Base-by-base conservation (phyloP, 2,797 vertebrate species). In the Phataginus tetradactyla region DNA sequence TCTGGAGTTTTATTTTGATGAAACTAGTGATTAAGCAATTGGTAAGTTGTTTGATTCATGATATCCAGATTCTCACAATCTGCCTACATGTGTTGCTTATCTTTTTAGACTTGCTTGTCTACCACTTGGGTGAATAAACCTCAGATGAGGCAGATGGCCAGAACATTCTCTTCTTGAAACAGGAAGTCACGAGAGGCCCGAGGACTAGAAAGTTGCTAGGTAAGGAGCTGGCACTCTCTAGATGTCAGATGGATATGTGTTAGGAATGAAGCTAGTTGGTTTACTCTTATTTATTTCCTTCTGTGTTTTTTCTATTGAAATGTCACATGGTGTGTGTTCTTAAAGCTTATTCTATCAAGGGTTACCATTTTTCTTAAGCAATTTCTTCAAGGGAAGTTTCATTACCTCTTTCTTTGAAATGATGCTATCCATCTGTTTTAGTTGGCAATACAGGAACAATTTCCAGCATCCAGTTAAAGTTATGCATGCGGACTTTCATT, bases 371-470 rank as follows among this genome's bases (percentile, higher is more conserved):
- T 93, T 94, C 91, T 89, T 93, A 68, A 68, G 84, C 79, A 96
- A 45, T 90, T 86, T 83, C 53, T 94, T 79, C 32, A 89, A 72
- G 88, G 61, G 61, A 96, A 95, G 64, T 97, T 97, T 97, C 91
- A 64, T 94, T 96, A 93, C 42, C 72, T 83, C 95, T 96, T 97
- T 97, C 61, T 96, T 93, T 86, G 83, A 93, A 97, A 93, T 87
- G 91, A 94, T 91, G 53, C 9, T 84, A 66, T 94, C 92, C 96
- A 93, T 96, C 87, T 98, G 97, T 57, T 96, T 95, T 91, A 94
- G 61, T 78, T 97, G 96, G 94, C 96, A 96, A 74, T 27, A 37
- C 17, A n/a, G 37, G 84, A 90, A 42, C 7, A 21, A 72, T 80
- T 96, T 93, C 95, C 93, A 95, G 95, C 80, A 90, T 75, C 59